phyloP scores from a whole-genome alignment of 2,888 invertebrate species.

The Parnassius glacialis region DNA sequence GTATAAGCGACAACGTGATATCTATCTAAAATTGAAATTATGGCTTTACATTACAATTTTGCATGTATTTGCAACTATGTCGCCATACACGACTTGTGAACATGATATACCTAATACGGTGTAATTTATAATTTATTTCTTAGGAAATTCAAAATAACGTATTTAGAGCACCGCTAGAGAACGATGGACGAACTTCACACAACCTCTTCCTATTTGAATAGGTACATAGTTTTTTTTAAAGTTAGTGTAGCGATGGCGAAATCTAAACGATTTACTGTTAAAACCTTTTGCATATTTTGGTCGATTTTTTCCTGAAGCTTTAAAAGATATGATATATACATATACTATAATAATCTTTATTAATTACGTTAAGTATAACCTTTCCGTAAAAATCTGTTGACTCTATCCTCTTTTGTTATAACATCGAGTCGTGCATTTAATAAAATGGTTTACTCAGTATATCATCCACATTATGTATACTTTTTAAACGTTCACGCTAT shows the following conservation, averaged over 20 bases:
- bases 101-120: slow-evolving; percentile 39
- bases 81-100: slow-evolving; percentile 38
- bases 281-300: too few species aligned
- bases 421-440: too few species aligned
- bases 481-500: slow-evolving; percentile 19
- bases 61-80: slow-evolving; percentile 43
- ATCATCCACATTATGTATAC: too few species aligned
- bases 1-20: slow-evolving; percentile 46
- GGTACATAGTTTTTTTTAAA: slow-evolving; percentile 19
- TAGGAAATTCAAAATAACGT: slow-evolving; percentile 51
- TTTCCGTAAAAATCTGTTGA: too few species aligned
- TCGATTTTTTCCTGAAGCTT: too few species aligned
- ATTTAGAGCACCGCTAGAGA: slow-evolving; percentile 40
- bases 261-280: slow-evolving; percentile 2
- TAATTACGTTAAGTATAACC: too few species aligned
- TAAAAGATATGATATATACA: too few species aligned
- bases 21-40: slow-evolving; percentile 53
- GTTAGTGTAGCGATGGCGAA: slow-evolving; percentile 21
- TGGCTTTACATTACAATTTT: slow-evolving; percentile 43
- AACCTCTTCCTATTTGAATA: slow-evolving; percentile 33
- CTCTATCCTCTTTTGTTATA: too few species aligned
- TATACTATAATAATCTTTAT: too few species aligned
- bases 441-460: too few species aligned
- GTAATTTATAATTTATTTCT: slow-evolving; percentile 43
- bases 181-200: slow-evolving; percentile 39